Conservation (phyloP, 1,140 invertebrate genomes). For the Varroa destructor region DNA sequence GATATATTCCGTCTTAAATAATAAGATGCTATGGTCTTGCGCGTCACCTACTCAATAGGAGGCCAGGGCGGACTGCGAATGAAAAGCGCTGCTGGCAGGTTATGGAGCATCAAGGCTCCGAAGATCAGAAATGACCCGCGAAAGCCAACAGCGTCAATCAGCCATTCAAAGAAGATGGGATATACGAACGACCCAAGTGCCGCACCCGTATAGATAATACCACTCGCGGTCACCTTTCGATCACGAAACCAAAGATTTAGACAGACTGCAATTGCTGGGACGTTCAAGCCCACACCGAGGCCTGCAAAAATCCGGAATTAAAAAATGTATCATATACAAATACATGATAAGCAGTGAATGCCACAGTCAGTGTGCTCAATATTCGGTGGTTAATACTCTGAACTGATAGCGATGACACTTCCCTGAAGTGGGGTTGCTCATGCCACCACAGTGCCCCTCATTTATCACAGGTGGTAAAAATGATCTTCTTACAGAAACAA, state of each 20-base stretch:
- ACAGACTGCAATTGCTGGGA: slow-evolving; percentile 17
- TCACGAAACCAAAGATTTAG: slow-evolving; percentile 10
- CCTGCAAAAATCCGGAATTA: not conserved
- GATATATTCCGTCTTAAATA: no score
- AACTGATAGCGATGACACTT: no score
- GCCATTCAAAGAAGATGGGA: slow-evolving; percentile 19
- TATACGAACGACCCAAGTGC: slow-evolving; percentile 21
- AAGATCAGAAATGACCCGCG: not conserved
- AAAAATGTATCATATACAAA: not conserved
- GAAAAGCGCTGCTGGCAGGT: not conserved
- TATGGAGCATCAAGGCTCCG: not conserved
- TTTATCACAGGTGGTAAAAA: no score
- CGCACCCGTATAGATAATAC: slow-evolving; percentile 11
- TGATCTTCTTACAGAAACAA: no score
- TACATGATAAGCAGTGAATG: not conserved
- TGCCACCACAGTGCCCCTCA: not conserved
- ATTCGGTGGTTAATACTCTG: not conserved
- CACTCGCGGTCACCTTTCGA: slow-evolving; percentile 8
- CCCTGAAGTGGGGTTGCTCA: not conserved
- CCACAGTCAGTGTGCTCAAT: not conserved
- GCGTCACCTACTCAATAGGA: not conserved
- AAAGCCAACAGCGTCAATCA: not conserved
- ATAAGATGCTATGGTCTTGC: no score
- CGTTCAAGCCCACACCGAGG: slow-evolving; percentile 1
- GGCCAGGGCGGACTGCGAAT: slow-evolving; percentile 10